Evolutionary conservation across 2,888 invertebrate genomes (phyloP), one percentile per base, ranked within the genome.

Genomic region (Syrista parreyssii): DNA sequence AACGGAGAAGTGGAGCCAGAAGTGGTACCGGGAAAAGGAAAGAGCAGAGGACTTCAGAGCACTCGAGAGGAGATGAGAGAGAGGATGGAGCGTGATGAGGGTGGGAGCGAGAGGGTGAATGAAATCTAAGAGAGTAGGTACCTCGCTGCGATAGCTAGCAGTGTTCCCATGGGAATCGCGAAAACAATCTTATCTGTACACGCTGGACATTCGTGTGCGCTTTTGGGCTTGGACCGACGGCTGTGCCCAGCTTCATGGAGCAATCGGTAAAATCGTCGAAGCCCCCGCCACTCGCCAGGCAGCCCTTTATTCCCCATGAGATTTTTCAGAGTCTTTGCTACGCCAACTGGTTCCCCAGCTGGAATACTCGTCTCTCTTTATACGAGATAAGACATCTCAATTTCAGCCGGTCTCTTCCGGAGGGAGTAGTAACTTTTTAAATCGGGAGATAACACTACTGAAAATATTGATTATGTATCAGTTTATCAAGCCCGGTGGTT

Each of bases 351-450:
- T 83, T 84, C 86, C 84, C 73, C 81, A 84, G 84, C 81, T 81
- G 79, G 79, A 83, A 83, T 85, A 83, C 86, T 83, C 75, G 74
- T 76, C 75, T 81, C 84, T 84, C 82, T 84, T 86, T 84, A 84
- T 86, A 81, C 84, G 79, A 86, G 89, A 89, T 90, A 89, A 89
- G 88, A 85, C 84, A 87, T 88, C 88, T 87, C 88, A 86, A 88
- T 88, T 90, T 87, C 86, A 12, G n/a, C 12, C 15, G 32, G 15
- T 33, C 23, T 30, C 12, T 34, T 12, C 11, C 69, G 30, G 1
- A 11, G 69, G 69, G 69, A 32, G 32, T 0, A 69, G 69, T 30
- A 4, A 11, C 32, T 69, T 30, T 69, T 69, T 69, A 32, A 40
- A 40, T 40, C 40, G 40, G 15, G 6, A 40, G 40, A 40, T 15